phyloP scores from a whole-genome alignment of 2,797 vertebrate species.

The Anisognathus igniventris region DNA sequence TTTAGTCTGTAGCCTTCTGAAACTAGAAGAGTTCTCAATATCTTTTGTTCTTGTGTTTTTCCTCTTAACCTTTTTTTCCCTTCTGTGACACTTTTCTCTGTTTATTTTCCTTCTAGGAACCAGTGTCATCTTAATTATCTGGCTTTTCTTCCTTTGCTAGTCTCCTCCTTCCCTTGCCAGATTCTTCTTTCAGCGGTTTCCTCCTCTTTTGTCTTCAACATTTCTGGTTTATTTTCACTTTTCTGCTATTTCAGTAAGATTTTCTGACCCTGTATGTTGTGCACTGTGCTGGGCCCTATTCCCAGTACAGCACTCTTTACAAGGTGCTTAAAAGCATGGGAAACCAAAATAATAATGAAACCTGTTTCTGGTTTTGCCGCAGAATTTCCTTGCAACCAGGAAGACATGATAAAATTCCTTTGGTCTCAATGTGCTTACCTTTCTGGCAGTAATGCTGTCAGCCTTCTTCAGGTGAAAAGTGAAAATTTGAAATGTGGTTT shows the following conservation, averaged over 20 bases:
- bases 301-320: neutral
- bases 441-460: neutral
- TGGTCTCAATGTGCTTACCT: neutral
- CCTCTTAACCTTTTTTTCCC: neutral
- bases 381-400: neutral
- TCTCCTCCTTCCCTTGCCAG: neutral
- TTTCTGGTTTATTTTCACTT: neutral
- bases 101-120: neutral
- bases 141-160: neutral
- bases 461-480: neutral
- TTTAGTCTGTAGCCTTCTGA: neutral
- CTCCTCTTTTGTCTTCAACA: neutral
- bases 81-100: neutral
- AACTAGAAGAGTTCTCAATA: neutral
- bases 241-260: neutral
- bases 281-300: neutral
- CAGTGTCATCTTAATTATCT: neutral
- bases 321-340: neutral
- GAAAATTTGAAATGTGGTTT: neutral
- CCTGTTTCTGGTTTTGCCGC: neutral
- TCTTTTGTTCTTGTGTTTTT: neutral
- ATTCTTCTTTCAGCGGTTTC: neutral
- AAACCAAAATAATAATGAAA: neutral
- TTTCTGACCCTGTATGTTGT: neutral
- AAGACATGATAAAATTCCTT: neutral